Evolutionary conservation across 1,140 invertebrate genomes (phyloP), one percentile per base, ranked within the genome.

Genomic region (Agrypnia vestita): DNA sequence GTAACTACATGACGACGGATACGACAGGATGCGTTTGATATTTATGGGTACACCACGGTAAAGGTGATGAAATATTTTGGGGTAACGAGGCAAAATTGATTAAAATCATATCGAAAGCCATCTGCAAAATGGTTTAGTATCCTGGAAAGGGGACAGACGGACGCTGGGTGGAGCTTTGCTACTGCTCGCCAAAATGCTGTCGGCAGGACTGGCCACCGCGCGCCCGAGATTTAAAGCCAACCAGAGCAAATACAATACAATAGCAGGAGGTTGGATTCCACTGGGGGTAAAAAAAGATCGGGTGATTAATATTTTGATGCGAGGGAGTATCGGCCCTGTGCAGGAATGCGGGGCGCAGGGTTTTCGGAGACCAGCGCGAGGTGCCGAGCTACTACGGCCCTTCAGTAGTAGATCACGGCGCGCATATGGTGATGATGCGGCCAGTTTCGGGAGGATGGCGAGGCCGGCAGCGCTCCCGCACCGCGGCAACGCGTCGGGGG

Each of bases 291-390:
- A 73, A 72, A 73, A 55, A 19, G 51, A 73, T 55, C 19, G 21
- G 69, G 17, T 73, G 69, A 73, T 73, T 73, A 73, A 73, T 73
- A 73, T 73, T 73, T 73, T 73, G 69, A 73, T 73, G 49, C 69
- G 69, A n/a, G 11, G 49, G 49, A 3, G 64, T 49, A 69, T 69
- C 64, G 19, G 19, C 17, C 64, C 64, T 47, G 64, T 69, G 64
- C n/a, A 43, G 43, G 64, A 69, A 69, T 69, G 64, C 64, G 64
- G 21, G 59, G n/a, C 46, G 64, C 64, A 43, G 21, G 12, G 44
- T 69, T 69, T 69, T 69, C 44, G 64, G 64, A 64, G 19, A 25
- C 55, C 55, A 17, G 55, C 55, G 55, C 15, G 15, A 59, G 21
- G 6, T 35, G 6, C 3, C 49, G 25, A 15, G n/a, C 1, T 12